A percentile compares a stretch with the other conserved stretches of the same genome.
Evolutionary conservation across 1,140 invertebrate genomes (phyloP).

Genomic region (Psix sp.): DNA sequence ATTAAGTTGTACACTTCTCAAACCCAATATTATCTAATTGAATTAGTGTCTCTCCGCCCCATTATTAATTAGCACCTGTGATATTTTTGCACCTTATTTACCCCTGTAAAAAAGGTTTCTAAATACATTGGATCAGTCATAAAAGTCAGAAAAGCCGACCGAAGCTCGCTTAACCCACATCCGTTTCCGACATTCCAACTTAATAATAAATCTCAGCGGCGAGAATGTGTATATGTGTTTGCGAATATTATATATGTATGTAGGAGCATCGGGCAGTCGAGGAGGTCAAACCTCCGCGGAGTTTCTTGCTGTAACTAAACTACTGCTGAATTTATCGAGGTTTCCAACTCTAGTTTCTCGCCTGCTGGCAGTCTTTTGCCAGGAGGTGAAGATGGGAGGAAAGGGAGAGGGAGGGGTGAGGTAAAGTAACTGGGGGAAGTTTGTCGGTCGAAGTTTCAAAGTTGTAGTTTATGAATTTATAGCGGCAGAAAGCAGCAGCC

Average conservation of each 20-base stretch:
- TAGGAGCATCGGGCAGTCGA: constrained; percentile 21
- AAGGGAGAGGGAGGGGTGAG: constrained; percentile 18
- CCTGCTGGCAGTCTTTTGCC: constrained; percentile 53
- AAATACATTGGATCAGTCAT: constrained; percentile 24
- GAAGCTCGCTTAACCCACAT: constrained; percentile 50
- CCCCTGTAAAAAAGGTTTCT: background rate
- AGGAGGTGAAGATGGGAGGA: constrained; percentile 42
- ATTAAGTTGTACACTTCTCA: background rate
- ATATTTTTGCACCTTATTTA: background rate
- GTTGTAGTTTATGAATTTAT: constrained; percentile 77
- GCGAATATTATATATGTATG: constrained; percentile 43
- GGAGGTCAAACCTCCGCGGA: constrained; percentile 58
- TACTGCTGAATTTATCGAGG: constrained; percentile 74
- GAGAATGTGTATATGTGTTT: constrained; percentile 14
- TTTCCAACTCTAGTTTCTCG: constrained; percentile 68
- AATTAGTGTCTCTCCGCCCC: background rate
- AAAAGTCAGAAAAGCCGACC: constrained; percentile 48
- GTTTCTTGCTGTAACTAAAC: constrained; percentile 74
- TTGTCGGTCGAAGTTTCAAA: constrained; percentile 67
- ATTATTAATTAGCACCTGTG: background rate
- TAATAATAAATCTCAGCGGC: constrained; percentile 51
- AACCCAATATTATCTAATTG: constrained; percentile 1
- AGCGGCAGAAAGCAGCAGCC: constrained; percentile 69
- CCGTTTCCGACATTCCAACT: constrained; percentile 58
- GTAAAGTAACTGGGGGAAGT: constrained; percentile 69